Evolutionary conservation across 2,888 invertebrate genomes (phyloP).

Genomic region (Alloscopus bannaensis): DNA sequence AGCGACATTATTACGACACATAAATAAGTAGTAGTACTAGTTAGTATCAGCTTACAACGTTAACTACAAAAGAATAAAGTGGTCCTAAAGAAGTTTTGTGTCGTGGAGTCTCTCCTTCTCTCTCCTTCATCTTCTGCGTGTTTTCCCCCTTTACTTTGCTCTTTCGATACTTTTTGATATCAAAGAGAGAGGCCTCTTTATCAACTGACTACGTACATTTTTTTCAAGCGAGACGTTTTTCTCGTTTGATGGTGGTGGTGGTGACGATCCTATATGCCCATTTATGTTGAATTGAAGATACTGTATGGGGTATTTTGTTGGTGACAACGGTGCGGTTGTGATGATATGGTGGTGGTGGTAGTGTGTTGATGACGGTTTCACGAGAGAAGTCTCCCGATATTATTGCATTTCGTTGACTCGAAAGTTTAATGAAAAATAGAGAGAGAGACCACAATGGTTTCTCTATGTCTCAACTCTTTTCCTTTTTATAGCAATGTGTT

Average conservation of each 20-base stretch:
- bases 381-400: constrained; percentile 51
- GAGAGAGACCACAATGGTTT: constrained; percentile 16
- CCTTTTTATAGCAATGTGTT: too few species aligned
- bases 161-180: neutral
- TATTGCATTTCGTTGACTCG: constrained; percentile 23
- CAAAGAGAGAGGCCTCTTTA: too few species aligned
- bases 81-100: constrained; percentile 17
- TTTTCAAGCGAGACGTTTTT: too few species aligned
- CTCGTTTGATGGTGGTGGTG: too few species aligned
- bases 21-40: constrained; percentile 60
- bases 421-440: too few species aligned
- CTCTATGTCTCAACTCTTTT: too few species aligned
- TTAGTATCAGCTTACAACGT: constrained; percentile 62
- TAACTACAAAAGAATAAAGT: constrained; percentile 54
- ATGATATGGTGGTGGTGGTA: constrained; percentile 17
- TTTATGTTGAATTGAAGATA: too few species aligned
- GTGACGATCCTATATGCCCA: too few species aligned
- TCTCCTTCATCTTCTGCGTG: too few species aligned
- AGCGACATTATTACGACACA: constrained; percentile 65
- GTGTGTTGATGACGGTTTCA: constrained; percentile 57
- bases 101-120: too few species aligned
- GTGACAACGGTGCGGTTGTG: constrained; percentile 59
- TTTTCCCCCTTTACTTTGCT: too few species aligned
- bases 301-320: constrained; percentile 38
- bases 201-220: too few species aligned